Evolutionary conservation across 2,888 invertebrate species (phyloP).

Genomic region (Drosophila paramelanica): DNA sequence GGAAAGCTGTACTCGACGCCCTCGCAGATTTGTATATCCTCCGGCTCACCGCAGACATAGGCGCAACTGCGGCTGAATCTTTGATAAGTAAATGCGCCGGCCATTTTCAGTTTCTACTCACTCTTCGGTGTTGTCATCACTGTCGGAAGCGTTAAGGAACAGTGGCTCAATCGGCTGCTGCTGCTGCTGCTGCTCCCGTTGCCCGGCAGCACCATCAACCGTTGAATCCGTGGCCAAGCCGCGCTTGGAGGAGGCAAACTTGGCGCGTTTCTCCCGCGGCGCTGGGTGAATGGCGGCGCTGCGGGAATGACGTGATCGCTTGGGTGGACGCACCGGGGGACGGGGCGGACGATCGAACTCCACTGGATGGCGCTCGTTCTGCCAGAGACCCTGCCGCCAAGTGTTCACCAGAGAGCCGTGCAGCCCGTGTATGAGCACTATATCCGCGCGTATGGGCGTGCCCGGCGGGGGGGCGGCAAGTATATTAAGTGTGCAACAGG

Average conservation of each 20-base stretch:
- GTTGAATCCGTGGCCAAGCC: constrained; percentile 24
- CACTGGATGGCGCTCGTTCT: constrained; percentile 83
- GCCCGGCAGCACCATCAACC: constrained; percentile 40
- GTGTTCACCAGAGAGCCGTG: constrained; percentile 91
- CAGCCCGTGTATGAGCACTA: constrained; percentile 92
- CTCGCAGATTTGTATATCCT: constrained; percentile 79
- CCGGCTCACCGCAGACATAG: constrained; percentile 77
- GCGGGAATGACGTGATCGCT: constrained; percentile 82
- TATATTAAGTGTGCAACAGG: constrained; percentile 82
- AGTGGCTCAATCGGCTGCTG: constrained; percentile 28
- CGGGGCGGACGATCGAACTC: constrained; percentile 84
- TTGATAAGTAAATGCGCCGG: rapidly evolving
- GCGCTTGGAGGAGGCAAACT: constrained; percentile 57
- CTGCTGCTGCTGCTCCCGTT: constrained; percentile 18
- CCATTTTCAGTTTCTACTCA: constrained; percentile 15
- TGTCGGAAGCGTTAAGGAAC: constrained; percentile 44
- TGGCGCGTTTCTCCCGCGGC: constrained; percentile 82
- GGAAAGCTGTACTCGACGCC: constrained; percentile 84
- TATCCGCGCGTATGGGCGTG: constrained; percentile 87
- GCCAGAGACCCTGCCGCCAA: constrained; percentile 92
- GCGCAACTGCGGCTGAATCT: constrained; percentile 56
- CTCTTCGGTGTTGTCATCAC: constrained; percentile 54
- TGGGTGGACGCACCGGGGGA: constrained; percentile 83
- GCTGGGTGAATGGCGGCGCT: constrained; percentile 76
- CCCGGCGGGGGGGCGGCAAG: constrained; percentile 83